phyloP scores from a whole-genome alignment of 2,113 vertebrate species.

The Pyrgilauda ruficollis region DNA sequence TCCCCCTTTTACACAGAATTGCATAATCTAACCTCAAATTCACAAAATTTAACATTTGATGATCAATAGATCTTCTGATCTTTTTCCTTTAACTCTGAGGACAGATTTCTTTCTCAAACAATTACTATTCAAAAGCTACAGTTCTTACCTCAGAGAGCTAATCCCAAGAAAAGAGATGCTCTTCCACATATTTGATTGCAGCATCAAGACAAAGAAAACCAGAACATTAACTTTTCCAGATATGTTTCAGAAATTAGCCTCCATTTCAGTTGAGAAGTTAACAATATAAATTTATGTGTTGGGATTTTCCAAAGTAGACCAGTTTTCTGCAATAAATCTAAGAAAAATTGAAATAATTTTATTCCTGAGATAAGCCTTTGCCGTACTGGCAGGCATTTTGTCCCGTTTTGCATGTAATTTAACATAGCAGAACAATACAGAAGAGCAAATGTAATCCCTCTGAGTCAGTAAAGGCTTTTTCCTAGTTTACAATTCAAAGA shows the following conservation, averaged over 20 bases:
- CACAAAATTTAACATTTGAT: not conserved
- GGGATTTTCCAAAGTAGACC: not conserved
- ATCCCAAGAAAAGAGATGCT: not conserved
- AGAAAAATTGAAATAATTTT: not conserved
- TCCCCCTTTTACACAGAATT: not conserved
- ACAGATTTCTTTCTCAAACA: not conserved
- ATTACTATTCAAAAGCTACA: not conserved
- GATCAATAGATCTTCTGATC: not conserved
- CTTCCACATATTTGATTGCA: not conserved
- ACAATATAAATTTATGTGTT: not conserved
- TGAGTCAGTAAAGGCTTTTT: not conserved
- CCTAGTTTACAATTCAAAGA: not conserved
- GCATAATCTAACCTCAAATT: not conserved
- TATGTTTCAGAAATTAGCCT: not conserved
- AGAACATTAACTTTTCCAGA: not conserved
- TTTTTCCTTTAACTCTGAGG: not conserved
- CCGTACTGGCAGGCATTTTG: not conserved
- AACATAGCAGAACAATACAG: not conserved
- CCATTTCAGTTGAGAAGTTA: not conserved
- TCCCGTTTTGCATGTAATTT: not conserved
- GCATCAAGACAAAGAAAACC: not conserved
- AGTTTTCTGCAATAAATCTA: not conserved
- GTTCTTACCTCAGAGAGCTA: not conserved
- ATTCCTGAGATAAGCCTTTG: not conserved
- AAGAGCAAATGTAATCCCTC: not conserved